Percentiles rank a stretch among this genome's conserved stretches.
Evolutionary conservation across 2,888 invertebrate genomes (phyloP).

Genomic region (Phasia obesa): DNA sequence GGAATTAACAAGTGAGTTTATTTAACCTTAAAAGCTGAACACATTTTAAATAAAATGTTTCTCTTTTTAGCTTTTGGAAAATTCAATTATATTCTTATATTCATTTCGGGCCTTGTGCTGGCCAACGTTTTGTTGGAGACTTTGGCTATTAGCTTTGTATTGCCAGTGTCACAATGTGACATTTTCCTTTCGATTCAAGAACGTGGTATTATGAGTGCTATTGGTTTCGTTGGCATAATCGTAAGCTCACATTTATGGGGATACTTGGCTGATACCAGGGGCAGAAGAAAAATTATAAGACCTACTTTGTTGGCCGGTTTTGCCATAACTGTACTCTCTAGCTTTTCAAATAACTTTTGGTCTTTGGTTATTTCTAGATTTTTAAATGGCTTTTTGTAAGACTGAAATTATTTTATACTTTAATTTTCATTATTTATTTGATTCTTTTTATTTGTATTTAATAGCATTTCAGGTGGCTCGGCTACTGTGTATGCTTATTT

Average conservation of each 20-base stretch:
- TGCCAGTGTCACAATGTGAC: slow-evolving; percentile 83
- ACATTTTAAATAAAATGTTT: not conserved
- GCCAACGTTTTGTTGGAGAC: slow-evolving; percentile 83
- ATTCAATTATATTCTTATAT: slow-evolving; percentile 83
- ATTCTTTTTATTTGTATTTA: slow-evolving; percentile 23
- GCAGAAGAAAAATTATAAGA: slow-evolving; percentile 83
- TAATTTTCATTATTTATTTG: not conserved
- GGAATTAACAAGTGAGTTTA: slow-evolving; percentile 73
- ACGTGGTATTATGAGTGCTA: slow-evolving; percentile 81
- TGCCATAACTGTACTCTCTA: slow-evolving; percentile 82
- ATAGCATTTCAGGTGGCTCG: slow-evolving; percentile 82
- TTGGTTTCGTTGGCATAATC: slow-evolving; percentile 83
- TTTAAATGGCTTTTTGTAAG: slow-evolving; percentile 84
- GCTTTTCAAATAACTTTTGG: slow-evolving; percentile 83
- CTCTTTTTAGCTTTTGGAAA: slow-evolving; percentile 82
- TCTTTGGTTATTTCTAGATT: slow-evolving; percentile 83
- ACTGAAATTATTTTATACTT: not conserved
- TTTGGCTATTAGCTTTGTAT: slow-evolving; percentile 83
- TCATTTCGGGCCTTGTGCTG: slow-evolving; percentile 83
- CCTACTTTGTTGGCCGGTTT: slow-evolving; percentile 83
- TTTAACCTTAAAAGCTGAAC: not conserved
- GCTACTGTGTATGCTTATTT: slow-evolving; percentile 84
- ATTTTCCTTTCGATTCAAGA: slow-evolving; percentile 80
- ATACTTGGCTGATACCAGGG: slow-evolving; percentile 84
- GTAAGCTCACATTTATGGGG: slow-evolving; percentile 85